These are phyloP conservation scores for Anthonomus grandis DNA, from an alignment of 1,140 invertebrate genomes.

Conservation along the genomic window DNA sequence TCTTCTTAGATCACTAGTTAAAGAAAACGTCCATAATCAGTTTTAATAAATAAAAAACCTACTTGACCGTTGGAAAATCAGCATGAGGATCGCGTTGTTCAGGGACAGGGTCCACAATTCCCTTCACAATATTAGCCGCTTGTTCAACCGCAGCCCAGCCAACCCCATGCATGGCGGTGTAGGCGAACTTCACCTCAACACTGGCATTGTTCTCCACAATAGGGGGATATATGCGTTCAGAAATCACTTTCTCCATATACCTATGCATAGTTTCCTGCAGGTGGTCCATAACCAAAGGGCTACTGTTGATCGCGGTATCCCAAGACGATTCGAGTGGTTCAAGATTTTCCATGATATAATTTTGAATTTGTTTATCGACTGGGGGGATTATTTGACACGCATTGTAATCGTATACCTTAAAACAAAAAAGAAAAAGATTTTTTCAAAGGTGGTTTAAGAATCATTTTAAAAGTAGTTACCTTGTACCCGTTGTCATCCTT, in stretches of 20 bases:
- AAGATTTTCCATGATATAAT: slow-evolving; percentile 74
- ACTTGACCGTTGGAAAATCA: slow-evolving; percentile 91
- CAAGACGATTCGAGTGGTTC: slow-evolving; percentile 67
- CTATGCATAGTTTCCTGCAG: slow-evolving; percentile 57
- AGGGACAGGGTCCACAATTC: slow-evolving; percentile 76
- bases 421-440: slow-evolving; percentile 7
- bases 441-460: too few species aligned
- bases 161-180: slow-evolving; percentile 98
- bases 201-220: slow-evolving; percentile 57
- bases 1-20: too few species aligned
- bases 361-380: slow-evolving; percentile 85
- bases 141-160: slow-evolving; percentile 76
- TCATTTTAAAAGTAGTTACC: slow-evolving; percentile 44
- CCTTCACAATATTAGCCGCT: slow-evolving; percentile 72
- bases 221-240: slow-evolving; percentile 53
- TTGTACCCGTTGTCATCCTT: slow-evolving; percentile 99
- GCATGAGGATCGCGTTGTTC: slow-evolving; percentile 90
- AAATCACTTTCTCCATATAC: slow-evolving; percentile 64
- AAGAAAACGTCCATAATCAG: too few species aligned
- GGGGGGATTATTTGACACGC: slow-evolving; percentile 95
- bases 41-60: slow-evolving; percentile 16
- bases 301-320: slow-evolving; percentile 53
- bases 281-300: slow-evolving; percentile 56
- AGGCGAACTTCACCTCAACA: slow-evolving; percentile 70
- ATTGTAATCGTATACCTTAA: slow-evolving; percentile 85